A percentile compares a stretch with the other conserved stretches of the same genome.
Conservation (phyloP, 2,797 vertebrate species). For the Anguilla pacifica region DNA sequence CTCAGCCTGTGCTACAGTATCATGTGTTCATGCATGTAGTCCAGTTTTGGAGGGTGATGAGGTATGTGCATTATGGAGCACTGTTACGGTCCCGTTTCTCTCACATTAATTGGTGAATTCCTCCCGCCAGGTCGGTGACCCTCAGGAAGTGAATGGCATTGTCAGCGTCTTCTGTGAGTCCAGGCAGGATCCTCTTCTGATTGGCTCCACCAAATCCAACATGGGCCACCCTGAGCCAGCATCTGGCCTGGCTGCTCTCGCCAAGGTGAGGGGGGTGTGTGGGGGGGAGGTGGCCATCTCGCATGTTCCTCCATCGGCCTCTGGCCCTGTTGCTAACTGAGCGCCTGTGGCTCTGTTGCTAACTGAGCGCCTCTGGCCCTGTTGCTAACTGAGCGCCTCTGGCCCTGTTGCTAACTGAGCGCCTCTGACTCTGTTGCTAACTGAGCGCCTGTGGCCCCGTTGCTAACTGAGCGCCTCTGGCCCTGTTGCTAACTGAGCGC, state of each 20-base stretch:
- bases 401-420: too few relatives aligned
- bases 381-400: not conserved
- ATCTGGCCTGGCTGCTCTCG: slow-evolving; percentile 86
- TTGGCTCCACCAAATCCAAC: slow-evolving; percentile 97
- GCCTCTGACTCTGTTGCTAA: not conserved
- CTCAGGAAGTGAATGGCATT: slow-evolving; percentile 89
- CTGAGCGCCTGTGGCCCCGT: not conserved
- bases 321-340: not conserved
- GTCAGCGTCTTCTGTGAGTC: slow-evolving; percentile 76
- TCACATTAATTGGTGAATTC: not conserved
- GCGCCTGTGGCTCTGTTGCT: not conserved
- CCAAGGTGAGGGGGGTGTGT: slow-evolving; percentile 77
- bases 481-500: too few relatives aligned
- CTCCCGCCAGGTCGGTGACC: slow-evolving; percentile 86
- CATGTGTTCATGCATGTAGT: not conserved
- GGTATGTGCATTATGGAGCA: not conserved
- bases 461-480: too few relatives aligned
- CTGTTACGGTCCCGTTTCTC: not conserved
- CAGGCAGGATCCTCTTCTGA: slow-evolving; percentile 78
- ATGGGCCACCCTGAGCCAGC: slow-evolving; percentile 97
- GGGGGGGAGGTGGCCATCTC: not conserved
- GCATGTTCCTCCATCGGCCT: not conserved
- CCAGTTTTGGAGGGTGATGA: not conserved
- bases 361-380: not conserved
- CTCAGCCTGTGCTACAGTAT: not conserved